Percentiles rank a stretch among this genome's conserved stretches.
Evolutionary conservation across 2,113 vertebrate species (phyloP).

Genomic region (Trinectes maculatus): DNA sequence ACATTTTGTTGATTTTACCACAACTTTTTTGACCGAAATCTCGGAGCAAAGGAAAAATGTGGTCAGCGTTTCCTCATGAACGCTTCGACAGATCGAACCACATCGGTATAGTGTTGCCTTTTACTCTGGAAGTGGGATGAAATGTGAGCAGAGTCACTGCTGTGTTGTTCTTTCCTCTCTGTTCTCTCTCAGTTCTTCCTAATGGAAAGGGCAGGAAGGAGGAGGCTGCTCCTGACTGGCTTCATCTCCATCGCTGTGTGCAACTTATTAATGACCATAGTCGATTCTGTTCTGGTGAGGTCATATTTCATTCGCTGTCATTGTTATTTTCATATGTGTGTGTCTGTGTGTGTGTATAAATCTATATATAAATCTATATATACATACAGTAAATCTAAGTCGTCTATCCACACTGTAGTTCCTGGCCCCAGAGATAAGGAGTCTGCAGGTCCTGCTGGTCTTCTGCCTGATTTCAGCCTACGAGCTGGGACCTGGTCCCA

Average conservation of each 20-base stretch:
- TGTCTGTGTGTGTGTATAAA: too few relatives aligned
- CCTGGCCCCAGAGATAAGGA: conserved; percentile 65
- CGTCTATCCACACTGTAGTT: conserved; percentile 17
- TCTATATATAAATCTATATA: too few relatives aligned
- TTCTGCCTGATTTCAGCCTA: conserved; percentile 78
- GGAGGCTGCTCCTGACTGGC: conserved; percentile 71
- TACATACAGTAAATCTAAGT: too few relatives aligned
- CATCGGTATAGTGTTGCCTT: conserved; percentile 8
- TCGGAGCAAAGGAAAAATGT: background rate
- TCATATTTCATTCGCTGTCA: background rate
- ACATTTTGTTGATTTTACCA: conserved; percentile 15
- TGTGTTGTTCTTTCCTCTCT: conserved; percentile 33
- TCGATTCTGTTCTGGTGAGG: conserved; percentile 78
- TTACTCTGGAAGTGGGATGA: background rate
- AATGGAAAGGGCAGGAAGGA: conserved; percentile 70
- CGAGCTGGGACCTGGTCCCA: conserved; percentile 74
- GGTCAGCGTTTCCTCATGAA: background rate
- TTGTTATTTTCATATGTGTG: background rate
- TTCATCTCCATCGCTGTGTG: conserved; percentile 72
- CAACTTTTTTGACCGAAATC: background rate
- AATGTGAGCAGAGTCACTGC: background rate
- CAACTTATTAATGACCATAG: conserved; percentile 80
- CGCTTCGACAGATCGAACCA: conserved; percentile 17
- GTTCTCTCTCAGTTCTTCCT: conserved; percentile 80
- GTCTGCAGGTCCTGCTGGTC: conserved; percentile 74